These are phyloP conservation scores for Caranx ignobilis DNA, from an alignment of 2,113 vertebrate genomes.

Conservation along the genomic window DNA sequence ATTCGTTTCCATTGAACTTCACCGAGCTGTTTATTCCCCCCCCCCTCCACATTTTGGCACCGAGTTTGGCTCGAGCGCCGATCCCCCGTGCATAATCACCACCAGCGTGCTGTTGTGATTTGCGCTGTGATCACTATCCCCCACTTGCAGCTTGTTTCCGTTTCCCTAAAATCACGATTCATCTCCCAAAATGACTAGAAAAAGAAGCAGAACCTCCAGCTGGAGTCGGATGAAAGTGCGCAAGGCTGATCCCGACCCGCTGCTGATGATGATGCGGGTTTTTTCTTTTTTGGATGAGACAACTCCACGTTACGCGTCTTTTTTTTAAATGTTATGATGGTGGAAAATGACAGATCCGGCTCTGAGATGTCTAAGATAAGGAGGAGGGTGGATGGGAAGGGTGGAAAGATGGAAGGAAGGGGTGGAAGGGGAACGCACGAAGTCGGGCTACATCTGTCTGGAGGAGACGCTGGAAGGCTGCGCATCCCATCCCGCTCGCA, in stretches of 20 bases:
- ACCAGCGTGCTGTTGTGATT: too few species aligned
- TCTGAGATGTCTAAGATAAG: too few species aligned
- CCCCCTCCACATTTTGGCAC: too few species aligned
- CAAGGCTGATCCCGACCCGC: not conserved
- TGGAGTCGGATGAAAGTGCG: slow-evolving; percentile 40
- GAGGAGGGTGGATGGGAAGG: not conserved
- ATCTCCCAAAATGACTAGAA: too few species aligned
- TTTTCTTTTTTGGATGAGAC: not conserved
- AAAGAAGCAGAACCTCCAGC: not conserved
- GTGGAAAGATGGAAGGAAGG: not conserved
- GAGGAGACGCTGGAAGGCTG: not conserved
- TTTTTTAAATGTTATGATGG: not conserved
- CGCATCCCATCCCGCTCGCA: not conserved
- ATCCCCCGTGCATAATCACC: too few species aligned
- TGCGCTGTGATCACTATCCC: too few species aligned
- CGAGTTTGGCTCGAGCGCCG: too few species aligned
- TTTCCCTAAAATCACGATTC: too few species aligned
- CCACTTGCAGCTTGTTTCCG: too few species aligned
- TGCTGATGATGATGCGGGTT: not conserved
- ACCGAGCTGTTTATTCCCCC: too few species aligned
- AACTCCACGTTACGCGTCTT: not conserved
- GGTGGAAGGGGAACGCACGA: slow-evolving; percentile 21
- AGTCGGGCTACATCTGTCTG: not conserved
- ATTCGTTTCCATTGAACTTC: slow-evolving; percentile 12
- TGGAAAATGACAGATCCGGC: too few species aligned